These are phyloP conservation scores for Molossus molossus DNA, from an alignment of 2,797 vertebrate genomes.

Conservation along the genomic window DNA sequence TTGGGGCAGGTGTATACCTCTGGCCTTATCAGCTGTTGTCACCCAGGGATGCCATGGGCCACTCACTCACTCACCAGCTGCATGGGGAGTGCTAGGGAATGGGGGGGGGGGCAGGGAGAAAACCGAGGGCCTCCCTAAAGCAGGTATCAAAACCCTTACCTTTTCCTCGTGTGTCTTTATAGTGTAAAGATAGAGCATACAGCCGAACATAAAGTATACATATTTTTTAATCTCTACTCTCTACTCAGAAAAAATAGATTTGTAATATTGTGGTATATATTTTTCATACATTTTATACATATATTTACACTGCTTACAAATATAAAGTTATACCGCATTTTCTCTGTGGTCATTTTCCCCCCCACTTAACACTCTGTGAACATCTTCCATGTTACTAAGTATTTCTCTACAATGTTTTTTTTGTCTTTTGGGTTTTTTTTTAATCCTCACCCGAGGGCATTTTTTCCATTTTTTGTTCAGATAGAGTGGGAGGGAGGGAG, in stretches of 20 bases:
- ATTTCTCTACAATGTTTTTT: not conserved
- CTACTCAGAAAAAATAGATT: not conserved
- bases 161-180: not conserved
- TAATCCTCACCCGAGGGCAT: too few species aligned
- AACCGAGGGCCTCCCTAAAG: not conserved
- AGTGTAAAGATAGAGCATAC: not conserved
- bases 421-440: not conserved
- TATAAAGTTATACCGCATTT: slow-evolving; percentile 10
- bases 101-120: not conserved
- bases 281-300: slow-evolving; percentile 5
- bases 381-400: not conserved
- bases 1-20: not conserved
- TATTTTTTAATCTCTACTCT: not conserved
- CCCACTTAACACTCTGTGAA: not conserved
- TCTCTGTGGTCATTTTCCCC: not conserved
- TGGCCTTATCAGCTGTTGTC: not conserved
- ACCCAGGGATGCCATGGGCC: too few species aligned
- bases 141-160: not conserved
- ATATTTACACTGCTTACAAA: slow-evolving; percentile 9
- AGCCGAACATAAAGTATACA: not conserved
- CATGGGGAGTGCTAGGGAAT: not conserved
- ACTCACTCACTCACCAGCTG: not conserved
- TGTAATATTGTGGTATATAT: not conserved
- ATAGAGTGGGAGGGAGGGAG: too few species aligned
- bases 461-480: too few species aligned